Percentiles rank a stretch among this genome's conserved stretches.
Conservation (phyloP, 1,140 invertebrate species). For the Hyposmocoma kahamanoa region DNA sequence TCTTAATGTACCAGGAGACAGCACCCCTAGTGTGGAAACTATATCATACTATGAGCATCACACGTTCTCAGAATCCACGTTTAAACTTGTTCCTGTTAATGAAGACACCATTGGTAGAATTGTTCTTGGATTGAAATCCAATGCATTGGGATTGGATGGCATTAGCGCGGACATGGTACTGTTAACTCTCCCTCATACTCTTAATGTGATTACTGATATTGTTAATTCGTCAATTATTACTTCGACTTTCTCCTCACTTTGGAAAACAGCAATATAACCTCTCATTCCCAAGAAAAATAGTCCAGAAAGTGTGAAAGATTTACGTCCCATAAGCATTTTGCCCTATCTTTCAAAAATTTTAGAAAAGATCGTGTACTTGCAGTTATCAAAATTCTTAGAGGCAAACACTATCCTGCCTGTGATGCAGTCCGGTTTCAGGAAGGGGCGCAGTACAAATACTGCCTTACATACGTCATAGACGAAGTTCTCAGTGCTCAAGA, state of each 20-base stretch:
- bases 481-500: background rate
- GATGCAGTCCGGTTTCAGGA: background rate
- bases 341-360: background rate
- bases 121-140: background rate
- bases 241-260: slow-evolving; percentile 1
- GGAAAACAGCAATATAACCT: slow-evolving; percentile 4
- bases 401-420: background rate
- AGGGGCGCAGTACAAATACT: background rate
- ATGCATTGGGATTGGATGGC: slow-evolving; percentile 4
- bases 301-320: background rate
- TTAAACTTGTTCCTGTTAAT: background rate
- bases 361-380: slow-evolving; percentile 2
- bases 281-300: slow-evolving; percentile 7
- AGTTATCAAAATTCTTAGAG: background rate
- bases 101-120: background rate
- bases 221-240: slow-evolving; percentile 5
- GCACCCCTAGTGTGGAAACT: background rate
- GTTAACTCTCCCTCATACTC: background rate
- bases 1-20: background rate
- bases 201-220: slow-evolving; percentile 6
- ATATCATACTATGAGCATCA: background rate
- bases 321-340: slow-evolving; percentile 5
- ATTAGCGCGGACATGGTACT: slow-evolving; percentile 9
- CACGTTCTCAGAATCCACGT: background rate
- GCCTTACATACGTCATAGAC: background rate